phyloP scores from a whole-genome alignment of 2,888 invertebrate species.

The Polydrusus pterygomalis region DNA sequence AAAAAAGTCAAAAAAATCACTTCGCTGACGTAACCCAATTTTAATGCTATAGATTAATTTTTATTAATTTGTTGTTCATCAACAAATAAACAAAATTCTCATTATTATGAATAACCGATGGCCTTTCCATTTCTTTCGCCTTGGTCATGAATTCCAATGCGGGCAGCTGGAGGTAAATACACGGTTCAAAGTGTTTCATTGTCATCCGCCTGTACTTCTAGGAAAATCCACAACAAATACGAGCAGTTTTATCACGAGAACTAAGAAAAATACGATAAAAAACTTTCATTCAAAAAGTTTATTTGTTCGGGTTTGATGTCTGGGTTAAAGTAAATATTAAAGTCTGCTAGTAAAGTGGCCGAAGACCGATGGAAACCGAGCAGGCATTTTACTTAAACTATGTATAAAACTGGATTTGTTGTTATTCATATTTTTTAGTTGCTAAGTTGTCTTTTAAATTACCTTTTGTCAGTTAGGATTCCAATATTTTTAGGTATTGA shows the following conservation, averaged over 20 bases:
- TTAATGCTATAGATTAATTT: neutral
- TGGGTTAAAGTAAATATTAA: too few species aligned
- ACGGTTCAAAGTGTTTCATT: conserved; percentile 26
- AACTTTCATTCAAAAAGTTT: conserved; percentile 33
- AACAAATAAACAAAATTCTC: conserved; percentile 27
- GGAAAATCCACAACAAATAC: conserved; percentile 42
- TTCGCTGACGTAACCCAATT: neutral
- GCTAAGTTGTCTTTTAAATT: too few species aligned
- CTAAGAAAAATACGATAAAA: conserved; percentile 23
- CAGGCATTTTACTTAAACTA: too few species aligned
- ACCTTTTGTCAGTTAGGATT: too few species aligned
- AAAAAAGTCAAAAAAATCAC: too few species aligned
- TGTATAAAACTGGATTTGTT: too few species aligned
- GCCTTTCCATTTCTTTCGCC: conserved; percentile 41
- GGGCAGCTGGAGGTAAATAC: conserved; percentile 15
- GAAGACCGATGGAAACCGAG: too few species aligned
- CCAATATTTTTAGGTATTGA: too few species aligned
- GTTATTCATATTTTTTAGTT: too few species aligned
- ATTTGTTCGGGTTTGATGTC: conserved; percentile 6
- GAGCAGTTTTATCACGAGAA: conserved; percentile 21
- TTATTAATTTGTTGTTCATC: conserved; percentile 6
- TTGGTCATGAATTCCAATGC: conserved; percentile 25
- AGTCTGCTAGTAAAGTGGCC: too few species aligned
- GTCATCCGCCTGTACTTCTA: conserved; percentile 30
- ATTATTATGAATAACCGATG: conserved; percentile 26